Evolutionary conservation across 2,888 invertebrate species (phyloP), one percentile per base, ranked within the genome.

Genomic region (Drosophila buzzatii): DNA sequence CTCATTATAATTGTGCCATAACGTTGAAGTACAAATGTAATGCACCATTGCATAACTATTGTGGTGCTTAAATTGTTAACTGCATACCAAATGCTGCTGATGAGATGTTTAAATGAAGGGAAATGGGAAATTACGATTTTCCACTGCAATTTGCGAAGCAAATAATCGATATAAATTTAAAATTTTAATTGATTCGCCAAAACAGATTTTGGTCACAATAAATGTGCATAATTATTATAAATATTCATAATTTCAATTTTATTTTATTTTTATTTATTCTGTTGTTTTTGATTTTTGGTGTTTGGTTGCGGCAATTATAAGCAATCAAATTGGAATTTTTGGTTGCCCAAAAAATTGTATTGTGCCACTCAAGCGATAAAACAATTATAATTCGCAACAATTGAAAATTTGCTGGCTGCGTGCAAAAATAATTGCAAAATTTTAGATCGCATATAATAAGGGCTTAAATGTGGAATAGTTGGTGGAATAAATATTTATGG

Each of bases 131-230:
- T 5, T n/a, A 9, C 27, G 27, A 27, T 2, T 35, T 12, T 23
- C 49, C 2, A 18, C 51, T 6, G 14, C 20, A 18, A 6, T 35
- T 16, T 35, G 33, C 16, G 14, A 6, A 20, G 20, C 16, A 44
- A 44, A 79, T 53, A 81, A 76, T 73, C 76, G 71, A 73, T 81
- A 73, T 62, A 45, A 53, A 66, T 82, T 80, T 80, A 76, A 71
- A 67, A 74, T 82, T 82, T 82, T 70, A 79, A 84, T 82, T 85
- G 81, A 81, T 81, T 81, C 73, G 61, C 70, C 51, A 79, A 70
- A 81, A 71, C 75, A 68, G 75, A 80, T 80, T 82, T 64, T 0
- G 23, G 45, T 68, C 52, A 55, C 35, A 39, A 35, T 20, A 52
- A 18, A 47, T 41, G 18, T 41, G 42, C 23, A 51, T 57, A 42